Conservation (phyloP, 2,113 vertebrate genomes). For the Leptobrachium ailaonicum region DNA sequence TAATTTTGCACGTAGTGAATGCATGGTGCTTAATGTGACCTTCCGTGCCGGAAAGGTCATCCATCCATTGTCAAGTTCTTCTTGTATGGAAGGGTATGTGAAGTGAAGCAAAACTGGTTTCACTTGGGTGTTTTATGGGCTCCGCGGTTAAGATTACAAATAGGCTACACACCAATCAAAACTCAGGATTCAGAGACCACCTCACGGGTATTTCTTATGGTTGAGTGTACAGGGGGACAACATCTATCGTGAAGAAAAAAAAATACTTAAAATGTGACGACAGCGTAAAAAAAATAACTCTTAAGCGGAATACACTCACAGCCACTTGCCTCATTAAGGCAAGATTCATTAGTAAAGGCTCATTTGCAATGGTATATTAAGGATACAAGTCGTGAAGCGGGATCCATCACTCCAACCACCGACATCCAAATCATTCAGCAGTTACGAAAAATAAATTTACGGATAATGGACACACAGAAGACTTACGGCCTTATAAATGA, state of each 20-base stretch:
- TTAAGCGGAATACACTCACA: not conserved
- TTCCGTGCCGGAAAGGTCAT: not conserved
- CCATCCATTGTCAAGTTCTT: not conserved
- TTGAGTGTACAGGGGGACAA: too few species aligned
- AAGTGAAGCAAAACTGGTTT: constrained; percentile 22
- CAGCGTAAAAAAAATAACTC: too few species aligned
- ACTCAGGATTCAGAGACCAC: too few species aligned
- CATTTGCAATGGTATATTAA: constrained; percentile 13
- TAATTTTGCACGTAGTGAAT: too few species aligned
- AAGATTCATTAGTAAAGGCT: constrained; percentile 8
- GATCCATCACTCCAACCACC: not conserved
- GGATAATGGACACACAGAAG: not conserved
- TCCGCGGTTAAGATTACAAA: constrained; percentile 21
- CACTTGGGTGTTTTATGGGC: constrained; percentile 38
- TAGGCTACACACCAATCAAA: too few species aligned
- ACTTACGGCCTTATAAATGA: too few species aligned
- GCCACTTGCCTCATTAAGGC: not conserved
- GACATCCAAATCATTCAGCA: not conserved
- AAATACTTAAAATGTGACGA: too few species aligned
- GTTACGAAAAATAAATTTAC: not conserved
- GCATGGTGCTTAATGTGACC: not conserved
- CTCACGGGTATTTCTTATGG: too few species aligned
- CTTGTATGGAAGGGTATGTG: constrained; percentile 25
- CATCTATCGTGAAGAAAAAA: too few species aligned
- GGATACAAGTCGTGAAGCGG: not conserved